These are phyloP conservation scores for Tetragonisca angustula DNA, from an alignment of 2,888 invertebrate species.

Conservation along the genomic window DNA sequence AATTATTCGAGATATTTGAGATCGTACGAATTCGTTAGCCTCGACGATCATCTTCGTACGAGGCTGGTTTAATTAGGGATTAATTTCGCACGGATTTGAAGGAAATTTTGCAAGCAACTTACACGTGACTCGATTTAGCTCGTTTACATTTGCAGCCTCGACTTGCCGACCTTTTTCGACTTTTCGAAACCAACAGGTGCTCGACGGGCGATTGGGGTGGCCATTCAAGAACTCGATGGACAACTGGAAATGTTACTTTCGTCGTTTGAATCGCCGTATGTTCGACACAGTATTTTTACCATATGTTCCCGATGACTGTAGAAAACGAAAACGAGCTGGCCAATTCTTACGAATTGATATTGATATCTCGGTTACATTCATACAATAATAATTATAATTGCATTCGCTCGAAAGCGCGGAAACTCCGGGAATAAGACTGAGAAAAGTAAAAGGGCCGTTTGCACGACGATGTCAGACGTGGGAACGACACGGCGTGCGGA, in stretches of 20 bases:
- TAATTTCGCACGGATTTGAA: neutral
- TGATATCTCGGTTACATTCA: no score
- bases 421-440: neutral
- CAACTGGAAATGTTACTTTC: neutral
- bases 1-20: no score
- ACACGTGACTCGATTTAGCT: neutral
- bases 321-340: no score
- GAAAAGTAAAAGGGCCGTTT: neutral
- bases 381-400: no score
- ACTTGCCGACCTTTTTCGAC: neutral
- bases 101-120: neutral
- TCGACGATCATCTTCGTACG: no score
- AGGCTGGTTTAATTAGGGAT: no score
- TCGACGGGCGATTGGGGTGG: neutral
- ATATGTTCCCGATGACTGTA: no score
- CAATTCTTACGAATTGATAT: no score
- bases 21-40: no score
- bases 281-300: neutral
- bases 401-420: no score
- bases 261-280: neutral
- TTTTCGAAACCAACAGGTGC: slow-evolving; percentile 3
- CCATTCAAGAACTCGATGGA: neutral
- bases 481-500: neutral
- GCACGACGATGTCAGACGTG: neutral
- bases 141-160: neutral